Conservation (phyloP, 2,888 invertebrate species). For the Brachypalpus laphriformis region DNA sequence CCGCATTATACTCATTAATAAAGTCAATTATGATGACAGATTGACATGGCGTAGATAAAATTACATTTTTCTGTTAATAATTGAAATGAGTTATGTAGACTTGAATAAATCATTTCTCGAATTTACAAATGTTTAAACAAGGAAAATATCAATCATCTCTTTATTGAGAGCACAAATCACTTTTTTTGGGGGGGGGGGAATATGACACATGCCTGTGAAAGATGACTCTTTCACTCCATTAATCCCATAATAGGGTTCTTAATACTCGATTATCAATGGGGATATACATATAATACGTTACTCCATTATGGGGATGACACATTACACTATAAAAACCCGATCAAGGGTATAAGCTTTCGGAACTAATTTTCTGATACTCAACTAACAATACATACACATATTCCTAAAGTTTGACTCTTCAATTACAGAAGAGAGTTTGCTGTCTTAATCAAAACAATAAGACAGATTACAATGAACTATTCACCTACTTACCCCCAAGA, state of each 20-base stretch:
- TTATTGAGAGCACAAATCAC: neutral
- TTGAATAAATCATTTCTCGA: neutral
- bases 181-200: neutral
- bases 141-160: neutral
- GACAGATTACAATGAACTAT: conserved; percentile 13
- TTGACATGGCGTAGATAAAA: neutral
- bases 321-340: neutral
- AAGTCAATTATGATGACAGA: neutral
- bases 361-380: neutral
- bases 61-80: neutral
- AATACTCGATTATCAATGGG: neutral
- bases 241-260: neutral
- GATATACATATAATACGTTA: neutral
- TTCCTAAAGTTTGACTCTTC: neutral
- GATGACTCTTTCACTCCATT: neutral
- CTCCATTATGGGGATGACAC: neutral
- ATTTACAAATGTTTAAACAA: neutral
- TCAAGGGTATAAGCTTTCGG: neutral
- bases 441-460: neutral
- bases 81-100: neutral
- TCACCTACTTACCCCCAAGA: conserved; percentile 20
- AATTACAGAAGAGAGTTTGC: neutral
- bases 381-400: neutral
- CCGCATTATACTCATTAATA: neutral
- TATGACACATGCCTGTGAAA: neutral